Evolutionary conservation across 2,113 vertebrate genomes (phyloP).

Genomic region (Pardalotus punctatus): DNA sequence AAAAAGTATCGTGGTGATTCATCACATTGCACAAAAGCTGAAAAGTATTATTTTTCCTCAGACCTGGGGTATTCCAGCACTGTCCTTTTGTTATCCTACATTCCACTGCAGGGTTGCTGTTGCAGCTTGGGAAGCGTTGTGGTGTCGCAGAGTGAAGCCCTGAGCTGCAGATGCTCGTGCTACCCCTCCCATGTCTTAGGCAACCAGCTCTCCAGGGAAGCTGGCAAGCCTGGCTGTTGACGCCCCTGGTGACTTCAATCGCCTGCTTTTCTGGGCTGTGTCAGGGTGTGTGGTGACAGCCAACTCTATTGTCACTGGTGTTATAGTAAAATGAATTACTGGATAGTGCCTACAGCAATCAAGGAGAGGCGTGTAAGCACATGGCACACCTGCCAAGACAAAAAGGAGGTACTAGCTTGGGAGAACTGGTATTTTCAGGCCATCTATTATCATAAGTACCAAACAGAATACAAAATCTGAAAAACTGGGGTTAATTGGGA

Average conservation of each 20-base stretch:
- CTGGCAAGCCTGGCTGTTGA: not conserved
- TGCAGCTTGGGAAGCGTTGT: not conserved
- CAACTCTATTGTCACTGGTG: not conserved
- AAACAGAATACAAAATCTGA: not conserved
- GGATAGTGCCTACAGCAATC: not conserved
- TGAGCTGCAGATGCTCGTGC: not conserved
- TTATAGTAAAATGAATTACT: not conserved
- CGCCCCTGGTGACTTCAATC: not conserved
- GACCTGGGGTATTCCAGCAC: not conserved
- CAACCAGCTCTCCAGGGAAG: not conserved
- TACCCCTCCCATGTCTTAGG: rapidly evolving
- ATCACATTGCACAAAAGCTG: not conserved
- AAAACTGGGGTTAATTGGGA: not conserved
- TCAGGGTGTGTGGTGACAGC: not conserved
- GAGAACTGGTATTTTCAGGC: not conserved
- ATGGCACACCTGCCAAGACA: not conserved
- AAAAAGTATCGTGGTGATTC: not conserved
- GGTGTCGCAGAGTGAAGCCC: not conserved
- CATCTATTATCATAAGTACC: not conserved
- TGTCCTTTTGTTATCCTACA: not conserved
- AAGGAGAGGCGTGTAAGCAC: not conserved
- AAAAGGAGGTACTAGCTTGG: not conserved
- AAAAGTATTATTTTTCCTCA: not conserved
- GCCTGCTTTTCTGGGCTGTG: not conserved
- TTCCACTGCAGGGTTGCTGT: not conserved